Evolutionary conservation across 2,888 invertebrate genomes (phyloP).

Genomic region (Danaus chrysippus): DNA sequence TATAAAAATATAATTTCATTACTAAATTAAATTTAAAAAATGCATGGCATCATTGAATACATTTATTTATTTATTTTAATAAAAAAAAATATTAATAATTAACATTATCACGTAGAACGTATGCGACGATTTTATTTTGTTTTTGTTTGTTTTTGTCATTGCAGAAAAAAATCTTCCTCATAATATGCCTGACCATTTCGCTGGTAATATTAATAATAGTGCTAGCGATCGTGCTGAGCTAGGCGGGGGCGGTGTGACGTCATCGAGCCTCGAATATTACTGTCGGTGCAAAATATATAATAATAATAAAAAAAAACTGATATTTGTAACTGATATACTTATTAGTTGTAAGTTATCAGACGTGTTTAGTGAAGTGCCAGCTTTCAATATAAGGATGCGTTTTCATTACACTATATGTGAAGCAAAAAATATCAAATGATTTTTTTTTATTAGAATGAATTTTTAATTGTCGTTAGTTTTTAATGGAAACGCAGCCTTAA

Average conservation of each 20-base stretch:
- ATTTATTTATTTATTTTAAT: background rate
- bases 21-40: too few relatives aligned
- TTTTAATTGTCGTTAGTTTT: too few relatives aligned
- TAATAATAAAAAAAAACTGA: slow-evolving; percentile 17
- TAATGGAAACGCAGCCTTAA: too few relatives aligned
- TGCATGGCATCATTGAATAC: too few relatives aligned
- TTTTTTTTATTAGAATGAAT: background rate
- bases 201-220: slow-evolving; percentile 87
- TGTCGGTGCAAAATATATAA: slow-evolving; percentile 27
- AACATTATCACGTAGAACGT: slow-evolving; percentile 3
- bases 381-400: slow-evolving; percentile 9
- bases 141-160: slow-evolving; percentile 81
- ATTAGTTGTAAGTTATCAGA: slow-evolving; percentile 23
- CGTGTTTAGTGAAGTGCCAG: slow-evolving; percentile 18
- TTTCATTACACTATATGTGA: background rate
- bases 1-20: too few relatives aligned
- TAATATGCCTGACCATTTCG: slow-evolving; percentile 89
- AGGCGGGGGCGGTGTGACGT: slow-evolving; percentile 46
- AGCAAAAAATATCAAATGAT: background rate
- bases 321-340: slow-evolving; percentile 25
- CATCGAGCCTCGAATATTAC: slow-evolving; percentile 32
- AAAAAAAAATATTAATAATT: background rate
- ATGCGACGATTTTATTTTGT: slow-evolving; percentile 60
- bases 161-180: slow-evolving; percentile 94
- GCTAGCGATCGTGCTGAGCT: slow-evolving; percentile 71